Percentiles rank a stretch among this genome's conserved stretches.
Conservation (phyloP, 2,888 invertebrate species). For the Agrotis segetum region DNA sequence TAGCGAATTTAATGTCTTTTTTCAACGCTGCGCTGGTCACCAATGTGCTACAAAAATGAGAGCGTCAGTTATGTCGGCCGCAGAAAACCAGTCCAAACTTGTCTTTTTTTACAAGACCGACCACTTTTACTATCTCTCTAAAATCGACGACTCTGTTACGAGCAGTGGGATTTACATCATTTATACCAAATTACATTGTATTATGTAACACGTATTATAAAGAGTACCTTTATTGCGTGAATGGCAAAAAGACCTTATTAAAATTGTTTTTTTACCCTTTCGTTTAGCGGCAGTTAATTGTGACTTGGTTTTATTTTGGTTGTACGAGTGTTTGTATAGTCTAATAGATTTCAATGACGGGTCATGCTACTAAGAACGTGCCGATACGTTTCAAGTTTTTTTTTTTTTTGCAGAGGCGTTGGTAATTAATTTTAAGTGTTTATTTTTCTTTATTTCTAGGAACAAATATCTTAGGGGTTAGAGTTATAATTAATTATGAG, state of each 20-base stretch:
- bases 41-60: slow-evolving; percentile 42
- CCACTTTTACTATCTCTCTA: slow-evolving; percentile 84
- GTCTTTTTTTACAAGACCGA: slow-evolving; percentile 72
- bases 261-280: slow-evolving; percentile 42
- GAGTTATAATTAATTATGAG: neutral
- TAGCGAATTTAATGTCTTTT: slow-evolving; percentile 33
- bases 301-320: slow-evolving; percentile 9
- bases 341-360: slow-evolving; percentile 22
- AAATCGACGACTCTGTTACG: slow-evolving; percentile 68
- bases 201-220: slow-evolving; percentile 67
- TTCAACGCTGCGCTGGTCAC: slow-evolving; percentile 19
- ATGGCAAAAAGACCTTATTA: slow-evolving; percentile 43
- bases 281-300: slow-evolving; percentile 21
- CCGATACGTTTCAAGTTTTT: neutral
- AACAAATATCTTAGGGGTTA: neutral
- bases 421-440: neutral
- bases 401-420: slow-evolving; percentile 4
- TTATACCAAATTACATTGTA: slow-evolving; percentile 67
- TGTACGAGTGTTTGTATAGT: slow-evolving; percentile 11
- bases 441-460: neutral
- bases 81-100: slow-evolving; percentile 54
- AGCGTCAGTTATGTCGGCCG: slow-evolving; percentile 68
- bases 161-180: slow-evolving; percentile 70
- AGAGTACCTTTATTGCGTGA: slow-evolving; percentile 54
- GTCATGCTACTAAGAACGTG: slow-evolving; percentile 5